Evolutionary conservation across 2,797 vertebrate genomes (phyloP).

Genomic region (Myripristis jacobus): DNA sequence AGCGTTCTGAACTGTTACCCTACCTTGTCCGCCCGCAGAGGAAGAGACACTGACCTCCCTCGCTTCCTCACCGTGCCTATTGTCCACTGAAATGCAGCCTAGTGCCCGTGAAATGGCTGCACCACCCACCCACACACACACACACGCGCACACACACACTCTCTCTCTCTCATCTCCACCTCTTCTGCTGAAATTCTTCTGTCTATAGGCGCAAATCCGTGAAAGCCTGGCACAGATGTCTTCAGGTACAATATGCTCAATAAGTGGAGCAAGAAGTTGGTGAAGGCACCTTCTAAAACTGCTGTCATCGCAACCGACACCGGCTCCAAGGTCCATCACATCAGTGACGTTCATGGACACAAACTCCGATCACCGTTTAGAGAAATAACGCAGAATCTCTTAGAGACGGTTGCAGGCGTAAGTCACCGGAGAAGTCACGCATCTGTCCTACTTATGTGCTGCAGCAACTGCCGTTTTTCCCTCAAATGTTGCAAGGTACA

Average conservation of each 20-base stretch:
- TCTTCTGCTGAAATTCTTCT: constrained; percentile 12
- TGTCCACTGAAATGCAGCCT: constrained; percentile 41
- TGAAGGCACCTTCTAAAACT: constrained; percentile 44
- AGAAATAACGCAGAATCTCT: constrained; percentile 38
- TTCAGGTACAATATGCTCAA: constrained; percentile 18
- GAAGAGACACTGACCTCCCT: constrained; percentile 67
- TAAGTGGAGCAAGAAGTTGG: constrained; percentile 35
- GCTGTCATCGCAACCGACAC: constrained; percentile 36
- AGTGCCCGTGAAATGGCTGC: constrained; percentile 50
- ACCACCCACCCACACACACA: background rate
- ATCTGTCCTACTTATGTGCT: constrained; percentile 16
- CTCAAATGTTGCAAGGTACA: background rate
- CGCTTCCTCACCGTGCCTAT: constrained; percentile 59
- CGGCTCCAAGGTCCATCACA: constrained; percentile 33
- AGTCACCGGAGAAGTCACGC: background rate
- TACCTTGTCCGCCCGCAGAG: constrained; percentile 55
- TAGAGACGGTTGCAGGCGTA: constrained; percentile 10
- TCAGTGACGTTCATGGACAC: constrained; percentile 22
- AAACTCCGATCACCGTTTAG: constrained; percentile 50
- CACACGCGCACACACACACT: constrained; percentile 11
- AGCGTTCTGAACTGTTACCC: constrained; percentile 42
- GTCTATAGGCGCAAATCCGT: constrained; percentile 34
- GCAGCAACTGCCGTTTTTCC: background rate
- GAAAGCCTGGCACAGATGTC: constrained; percentile 1
- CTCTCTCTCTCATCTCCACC: background rate